Evolutionary conservation across 2,888 invertebrate genomes (phyloP).

Genomic region (Drosophila paracracens): DNA sequence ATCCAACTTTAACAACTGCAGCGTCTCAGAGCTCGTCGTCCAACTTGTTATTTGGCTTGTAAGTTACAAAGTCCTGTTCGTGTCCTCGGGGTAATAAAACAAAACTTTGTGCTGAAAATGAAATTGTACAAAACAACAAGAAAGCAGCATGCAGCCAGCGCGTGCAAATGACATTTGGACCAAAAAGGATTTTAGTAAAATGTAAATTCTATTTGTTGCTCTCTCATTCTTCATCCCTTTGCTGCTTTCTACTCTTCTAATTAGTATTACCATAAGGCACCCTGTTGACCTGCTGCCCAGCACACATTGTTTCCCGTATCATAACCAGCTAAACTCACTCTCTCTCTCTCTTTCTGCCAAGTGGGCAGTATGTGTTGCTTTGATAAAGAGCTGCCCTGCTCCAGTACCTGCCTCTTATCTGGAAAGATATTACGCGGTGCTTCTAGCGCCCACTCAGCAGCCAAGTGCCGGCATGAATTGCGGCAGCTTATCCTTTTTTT

Average conservation of each 20-base stretch:
- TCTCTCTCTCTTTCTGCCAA: neutral
- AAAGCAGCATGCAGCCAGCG: constrained; percentile 30
- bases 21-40: constrained; percentile 38
- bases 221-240: constrained; percentile 6
- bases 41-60: constrained; percentile 80
- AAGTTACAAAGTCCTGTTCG: constrained; percentile 80
- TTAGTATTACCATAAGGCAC: constrained; percentile 46
- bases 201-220: constrained; percentile 70
- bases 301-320: constrained; percentile 19
- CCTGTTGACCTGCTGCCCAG: constrained; percentile 18
- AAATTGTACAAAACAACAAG: constrained; percentile 69
- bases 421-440: constrained; percentile 59
- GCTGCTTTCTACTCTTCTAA: constrained; percentile 46
- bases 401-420: constrained; percentile 50
- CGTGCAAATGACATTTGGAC: constrained; percentile 72
- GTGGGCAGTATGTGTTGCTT: constrained; percentile 18
- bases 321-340: constrained; percentile 2
- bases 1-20: constrained; percentile 79
- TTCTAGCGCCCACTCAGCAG: constrained; percentile 21
- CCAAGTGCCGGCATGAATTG: constrained; percentile 20
- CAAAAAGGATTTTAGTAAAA: constrained; percentile 72
- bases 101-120: constrained; percentile 80
- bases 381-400: constrained; percentile 49
- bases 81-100: constrained; percentile 79
- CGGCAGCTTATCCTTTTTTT: constrained; percentile 43